Evolutionary conservation across 2,888 invertebrate genomes (phyloP).

Genomic region (Nycteola revayana): DNA sequence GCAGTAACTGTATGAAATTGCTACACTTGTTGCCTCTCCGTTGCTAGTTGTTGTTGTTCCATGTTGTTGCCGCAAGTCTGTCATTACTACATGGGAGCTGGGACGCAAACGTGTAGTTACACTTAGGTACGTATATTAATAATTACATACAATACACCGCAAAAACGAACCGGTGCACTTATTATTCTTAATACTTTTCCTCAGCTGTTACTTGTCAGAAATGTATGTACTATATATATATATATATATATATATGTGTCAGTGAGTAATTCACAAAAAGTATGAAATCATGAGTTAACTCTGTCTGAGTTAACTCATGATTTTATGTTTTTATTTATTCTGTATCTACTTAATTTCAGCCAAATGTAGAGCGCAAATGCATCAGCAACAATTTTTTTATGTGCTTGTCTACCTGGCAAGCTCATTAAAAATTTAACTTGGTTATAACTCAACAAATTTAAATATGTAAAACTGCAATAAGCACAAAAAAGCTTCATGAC

Average conservation of each 20-base stretch:
- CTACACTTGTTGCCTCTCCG: slow-evolving; percentile 38
- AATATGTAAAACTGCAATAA: no score
- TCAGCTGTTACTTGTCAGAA: slow-evolving; percentile 32
- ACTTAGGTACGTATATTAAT: slow-evolving; percentile 5
- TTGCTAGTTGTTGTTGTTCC: slow-evolving; percentile 35
- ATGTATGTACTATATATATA: slow-evolving; percentile 28
- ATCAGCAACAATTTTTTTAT: no score
- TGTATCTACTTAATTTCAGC: no score
- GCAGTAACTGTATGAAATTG: slow-evolving; percentile 60
- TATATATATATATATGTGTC: slow-evolving; percentile 20
- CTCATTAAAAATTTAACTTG: no score
- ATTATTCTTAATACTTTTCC: slow-evolving; percentile 31
- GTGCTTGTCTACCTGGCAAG: no score
- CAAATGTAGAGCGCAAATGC: no score
- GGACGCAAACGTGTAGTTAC: slow-evolving; percentile 36
- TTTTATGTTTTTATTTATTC: no score
- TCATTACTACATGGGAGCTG: slow-evolving; percentile 52
- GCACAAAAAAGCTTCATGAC: no score
- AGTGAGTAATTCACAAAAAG: background rate
- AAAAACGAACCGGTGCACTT: slow-evolving; percentile 29
- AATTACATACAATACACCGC: slow-evolving; percentile 30
- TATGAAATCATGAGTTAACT: no score
- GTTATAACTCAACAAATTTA: no score
- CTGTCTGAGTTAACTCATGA: no score
- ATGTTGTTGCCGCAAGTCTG: slow-evolving; percentile 40